Evolutionary conservation across 1,140 invertebrate species (phyloP).

Genomic region (Galleria mellonella): DNA sequence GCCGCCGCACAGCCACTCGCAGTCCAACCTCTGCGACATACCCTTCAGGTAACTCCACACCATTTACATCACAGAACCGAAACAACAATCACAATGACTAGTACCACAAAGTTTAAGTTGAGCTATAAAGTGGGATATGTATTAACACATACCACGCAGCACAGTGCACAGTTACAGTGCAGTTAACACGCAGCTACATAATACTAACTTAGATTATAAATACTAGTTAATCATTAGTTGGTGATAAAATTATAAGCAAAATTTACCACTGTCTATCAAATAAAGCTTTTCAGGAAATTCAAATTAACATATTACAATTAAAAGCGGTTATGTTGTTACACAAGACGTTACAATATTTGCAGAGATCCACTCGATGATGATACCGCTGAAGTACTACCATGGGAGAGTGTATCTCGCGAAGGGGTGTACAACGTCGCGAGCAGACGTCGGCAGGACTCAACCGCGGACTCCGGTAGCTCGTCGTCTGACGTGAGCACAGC

Average conservation of each 20-base stretch:
- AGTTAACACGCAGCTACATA: no score
- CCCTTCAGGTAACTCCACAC: constrained; percentile 36
- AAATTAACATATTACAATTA: no score
- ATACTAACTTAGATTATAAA: no score
- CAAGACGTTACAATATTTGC: constrained; percentile 4
- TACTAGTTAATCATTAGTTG: no score
- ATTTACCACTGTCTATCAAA: no score
- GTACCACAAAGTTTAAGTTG: no score
- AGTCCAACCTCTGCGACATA: constrained; percentile 52
- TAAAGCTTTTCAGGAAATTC: no score
- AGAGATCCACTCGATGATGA: constrained; percentile 59
- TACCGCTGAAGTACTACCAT: constrained; percentile 47
- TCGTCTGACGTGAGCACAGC: constrained; percentile 82
- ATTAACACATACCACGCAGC: no score
- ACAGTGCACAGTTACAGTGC: no score
- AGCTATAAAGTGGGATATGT: no score
- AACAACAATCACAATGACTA: background rate
- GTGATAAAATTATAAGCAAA: no score
- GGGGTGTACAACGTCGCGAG: constrained; percentile 33
- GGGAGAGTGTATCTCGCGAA: constrained; percentile 47
- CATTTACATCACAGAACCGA: background rate
- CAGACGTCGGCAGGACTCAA: constrained; percentile 58
- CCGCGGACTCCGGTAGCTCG: constrained; percentile 74
- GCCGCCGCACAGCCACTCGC: constrained; percentile 78
- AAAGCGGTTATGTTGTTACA: no score